These are phyloP conservation scores for Porites australiensis DNA, from an alignment of 64 coral and sea anemone genomes.

Conservation along the genomic window DNA sequence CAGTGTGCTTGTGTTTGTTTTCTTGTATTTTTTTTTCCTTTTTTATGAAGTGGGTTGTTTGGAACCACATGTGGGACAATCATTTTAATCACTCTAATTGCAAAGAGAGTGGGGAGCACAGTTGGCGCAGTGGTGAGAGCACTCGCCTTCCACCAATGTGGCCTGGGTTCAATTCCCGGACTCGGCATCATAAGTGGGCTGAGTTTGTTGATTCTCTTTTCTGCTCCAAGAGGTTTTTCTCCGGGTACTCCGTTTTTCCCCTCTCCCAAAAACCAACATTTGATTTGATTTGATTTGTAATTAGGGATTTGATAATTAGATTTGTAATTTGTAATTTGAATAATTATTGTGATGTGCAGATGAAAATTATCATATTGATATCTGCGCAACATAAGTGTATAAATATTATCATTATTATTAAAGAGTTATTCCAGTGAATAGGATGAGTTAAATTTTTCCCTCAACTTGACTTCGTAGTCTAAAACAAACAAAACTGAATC, in stretches of 20 bases:
- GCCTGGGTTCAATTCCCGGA: neutral
- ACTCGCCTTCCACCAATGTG: neutral
- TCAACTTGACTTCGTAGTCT: neutral
- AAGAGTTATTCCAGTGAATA: too few species aligned
- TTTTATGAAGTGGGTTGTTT: constrained; percentile 41
- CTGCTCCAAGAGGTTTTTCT: constrained; percentile 30
- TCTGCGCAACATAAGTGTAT: neutral
- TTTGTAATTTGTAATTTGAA: neutral
- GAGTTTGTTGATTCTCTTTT: constrained; percentile 37
- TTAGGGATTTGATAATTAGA: too few species aligned
- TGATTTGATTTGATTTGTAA: too few species aligned
- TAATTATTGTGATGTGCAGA: neutral
- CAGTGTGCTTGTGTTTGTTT: constrained; percentile 47
- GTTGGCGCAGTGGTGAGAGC: neutral
- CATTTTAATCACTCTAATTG: constrained; percentile 44
- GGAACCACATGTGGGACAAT: constrained; percentile 54
- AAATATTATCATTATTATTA: too few species aligned
- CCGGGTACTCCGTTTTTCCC: too few species aligned
- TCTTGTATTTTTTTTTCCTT: neutral
- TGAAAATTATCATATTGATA: constrained; percentile 24
- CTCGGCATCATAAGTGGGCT: neutral
- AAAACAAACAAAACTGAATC: neutral
- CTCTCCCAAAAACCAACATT: too few species aligned
- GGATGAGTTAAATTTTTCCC: too few species aligned
- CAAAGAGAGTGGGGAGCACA: neutral